Base-by-base conservation (phyloP, 2,888 invertebrate species). In the Nasonia oneida region DNA sequence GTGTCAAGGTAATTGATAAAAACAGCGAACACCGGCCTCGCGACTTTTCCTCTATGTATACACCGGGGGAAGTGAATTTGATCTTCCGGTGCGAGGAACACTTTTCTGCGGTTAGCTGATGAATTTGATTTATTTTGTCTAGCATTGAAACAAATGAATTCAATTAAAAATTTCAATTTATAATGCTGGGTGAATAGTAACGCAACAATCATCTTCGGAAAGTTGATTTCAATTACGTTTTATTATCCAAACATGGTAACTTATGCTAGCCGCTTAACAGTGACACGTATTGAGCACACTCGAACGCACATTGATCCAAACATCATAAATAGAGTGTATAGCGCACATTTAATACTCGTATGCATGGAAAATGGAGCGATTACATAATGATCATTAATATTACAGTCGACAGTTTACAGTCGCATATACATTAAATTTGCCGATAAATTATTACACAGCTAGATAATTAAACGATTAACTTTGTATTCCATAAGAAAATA, bases 231-330 rank as follows among this genome's bases (percentile, higher is more conserved):
- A 64, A 29, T 29, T 67, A 14, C 5, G 2, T 67, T 67, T 67
- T 67, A 64, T 67, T 67, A 67, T 67, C 67, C 67, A 67, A 75
- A 75, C 53, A 23, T 82, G 75, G 81, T 82, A 82, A 82, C 81
- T 82, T 74, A 75, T 50, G 15, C 75, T 82, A 82, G n/a, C 37
- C 67, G 64, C 75, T 29, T 82, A 75, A 50, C 37, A 18, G 64
- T 67, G 75, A 82, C 81, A 74, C 50, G n/a, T 61, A 75, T 75
- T 75, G 47, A 81, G 47, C 74, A 81, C 74, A 74, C 61, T 74
- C 74, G 6, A 64, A 47, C 75, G 47, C 29, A 81, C 80, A 67
- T 79, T 70, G 50, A 78, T 61, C 50, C 80, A 79, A 47, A 23
- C n/a, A 39, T 23, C 57, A 81, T 81, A 81, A 81, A 81, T 73